Base-by-base conservation (phyloP, 2,113 vertebrate genomes). In the Callopanchax toddi region DNA sequence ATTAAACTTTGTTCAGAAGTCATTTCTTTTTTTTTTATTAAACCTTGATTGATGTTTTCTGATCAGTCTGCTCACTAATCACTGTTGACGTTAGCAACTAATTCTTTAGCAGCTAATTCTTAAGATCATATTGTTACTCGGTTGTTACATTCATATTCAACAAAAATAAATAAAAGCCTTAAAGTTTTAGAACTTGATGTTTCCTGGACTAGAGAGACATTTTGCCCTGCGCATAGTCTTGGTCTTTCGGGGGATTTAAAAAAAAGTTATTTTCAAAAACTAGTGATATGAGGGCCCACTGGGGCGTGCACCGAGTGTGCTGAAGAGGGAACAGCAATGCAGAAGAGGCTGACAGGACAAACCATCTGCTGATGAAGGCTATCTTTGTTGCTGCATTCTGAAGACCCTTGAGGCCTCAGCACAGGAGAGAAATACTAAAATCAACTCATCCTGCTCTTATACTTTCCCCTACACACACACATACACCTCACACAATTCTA, bases 311-410 rank as follows among this genome's bases (percentile, higher is more conserved):
- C 44, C 51, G 40, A 8, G 66, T 74, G 39, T 70, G 46, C 69
- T 63, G 60, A 48, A 40, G 46, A 78, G 56, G 69, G 63, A 78
- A 78, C 71, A 78, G 60, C 61, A 69, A 71, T 69, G 67, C 60
- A 51, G 34, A 58, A 72, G 61, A 57, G 58, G 79, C 71, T 76
- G 78, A 65, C 76, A 76, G 71, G 56, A 76, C 69, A 72, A 77
- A 82, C 69, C 71, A 55, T 55, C 71, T n/a, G 54, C 56, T 71
- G 74, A 88, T 83, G 78, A 78, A 80, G 75, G 64, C 44, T 29
- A 44, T 16, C 61, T 87, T 82, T 84, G 74, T 76, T 80, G 74
- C 60, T 17, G 54, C 42, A 73, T 67, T 74, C 70, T 72, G 55
- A 72, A 81, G 45, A 69, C 84, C 82, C 74, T 13, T 23, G 78